phyloP scores from a whole-genome alignment of 53 echinoderm and acorn worm species.

The Holothuria scabra region DNA sequence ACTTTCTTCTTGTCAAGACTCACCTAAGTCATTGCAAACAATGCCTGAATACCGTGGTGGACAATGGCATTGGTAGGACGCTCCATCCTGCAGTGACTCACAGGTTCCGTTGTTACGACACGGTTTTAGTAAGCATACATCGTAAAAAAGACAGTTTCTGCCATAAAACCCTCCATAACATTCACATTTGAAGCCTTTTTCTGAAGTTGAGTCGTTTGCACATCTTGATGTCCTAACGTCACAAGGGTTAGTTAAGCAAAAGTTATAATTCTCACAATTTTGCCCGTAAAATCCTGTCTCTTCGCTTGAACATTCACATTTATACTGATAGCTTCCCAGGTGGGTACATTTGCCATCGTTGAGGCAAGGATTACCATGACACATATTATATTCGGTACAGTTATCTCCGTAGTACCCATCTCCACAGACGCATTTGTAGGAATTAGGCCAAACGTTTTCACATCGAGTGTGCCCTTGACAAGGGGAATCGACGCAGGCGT shows the following conservation, averaged over 20 bases:
- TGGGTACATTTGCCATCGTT: slow-evolving; percentile 68
- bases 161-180: slow-evolving; percentile 71
- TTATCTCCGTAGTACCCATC: slow-evolving; percentile 62
- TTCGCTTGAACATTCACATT: slow-evolving; percentile 60
- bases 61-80: slow-evolving; percentile 61
- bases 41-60: slow-evolving; percentile 53
- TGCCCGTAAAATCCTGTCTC: slow-evolving; percentile 76
- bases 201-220: slow-evolving; percentile 27
- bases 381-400: slow-evolving; percentile 68
- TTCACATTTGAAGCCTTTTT: slow-evolving; percentile 53
- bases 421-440: slow-evolving; percentile 66
- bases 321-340: slow-evolving; percentile 32
- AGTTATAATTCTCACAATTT: slow-evolving; percentile 57
- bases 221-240: slow-evolving; percentile 27
- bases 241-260: slow-evolving; percentile 50
- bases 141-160: slow-evolving; percentile 54
- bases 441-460: slow-evolving; percentile 44
- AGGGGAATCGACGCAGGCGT: slow-evolving; percentile 66
- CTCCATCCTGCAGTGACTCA: slow-evolving; percentile 38
- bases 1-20: not conserved
- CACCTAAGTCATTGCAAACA: slow-evolving; percentile 47
- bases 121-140: slow-evolving; percentile 69
- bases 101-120: slow-evolving; percentile 73
- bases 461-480: slow-evolving; percentile 63
- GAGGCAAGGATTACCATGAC: slow-evolving; percentile 64